These are phyloP conservation scores for Quadriops clusia DNA, from an alignment of 2,888 invertebrate species.

Conservation along the genomic window DNA sequence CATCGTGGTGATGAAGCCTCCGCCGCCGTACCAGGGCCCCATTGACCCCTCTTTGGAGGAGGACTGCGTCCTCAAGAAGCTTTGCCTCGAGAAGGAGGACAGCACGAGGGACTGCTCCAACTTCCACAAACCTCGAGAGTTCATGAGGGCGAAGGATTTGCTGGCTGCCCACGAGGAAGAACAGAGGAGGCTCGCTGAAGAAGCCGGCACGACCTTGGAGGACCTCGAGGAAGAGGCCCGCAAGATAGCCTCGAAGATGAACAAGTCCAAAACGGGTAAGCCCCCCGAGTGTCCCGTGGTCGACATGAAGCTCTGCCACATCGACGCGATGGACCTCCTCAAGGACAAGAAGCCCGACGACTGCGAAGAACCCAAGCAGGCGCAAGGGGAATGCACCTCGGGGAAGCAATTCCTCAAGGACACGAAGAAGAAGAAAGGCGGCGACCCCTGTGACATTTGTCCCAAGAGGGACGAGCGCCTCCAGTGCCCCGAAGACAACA, in stretches of 20 bases:
- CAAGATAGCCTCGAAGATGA: not conserved
- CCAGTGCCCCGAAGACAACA: too few relatives aligned
- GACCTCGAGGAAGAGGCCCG: slow-evolving; percentile 4
- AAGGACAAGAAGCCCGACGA: slow-evolving; percentile 1
- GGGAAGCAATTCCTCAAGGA: slow-evolving; percentile 3
- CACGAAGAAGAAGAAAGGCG: slow-evolving; percentile 3
- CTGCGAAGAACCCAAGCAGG: slow-evolving; percentile 1
- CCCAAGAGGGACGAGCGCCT: too few relatives aligned
- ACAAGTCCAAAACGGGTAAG: not conserved
- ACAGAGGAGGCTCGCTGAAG: slow-evolving; percentile 5
- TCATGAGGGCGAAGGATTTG: slow-evolving; percentile 16
- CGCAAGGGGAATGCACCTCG: too few relatives aligned
- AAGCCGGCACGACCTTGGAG: slow-evolving; percentile 6
- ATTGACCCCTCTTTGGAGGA: slow-evolving; percentile 21
- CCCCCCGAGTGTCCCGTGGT: slow-evolving; percentile 4
- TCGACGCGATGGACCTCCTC: not conserved
- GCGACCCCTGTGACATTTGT: too few relatives aligned
- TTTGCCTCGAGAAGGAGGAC: slow-evolving; percentile 17
- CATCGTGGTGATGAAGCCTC: slow-evolving; percentile 14
- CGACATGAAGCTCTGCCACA: not conserved
- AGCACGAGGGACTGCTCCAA: slow-evolving; percentile 18
- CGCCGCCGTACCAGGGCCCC: slow-evolving; percentile 17
- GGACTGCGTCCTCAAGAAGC: slow-evolving; percentile 19
- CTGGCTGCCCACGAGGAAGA: slow-evolving; percentile 5
- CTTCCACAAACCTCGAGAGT: slow-evolving; percentile 17